Percentiles rank a stretch among this genome's conserved stretches.
Conservation (phyloP, 1,140 invertebrate species). For the Drosophila carrolli region DNA sequence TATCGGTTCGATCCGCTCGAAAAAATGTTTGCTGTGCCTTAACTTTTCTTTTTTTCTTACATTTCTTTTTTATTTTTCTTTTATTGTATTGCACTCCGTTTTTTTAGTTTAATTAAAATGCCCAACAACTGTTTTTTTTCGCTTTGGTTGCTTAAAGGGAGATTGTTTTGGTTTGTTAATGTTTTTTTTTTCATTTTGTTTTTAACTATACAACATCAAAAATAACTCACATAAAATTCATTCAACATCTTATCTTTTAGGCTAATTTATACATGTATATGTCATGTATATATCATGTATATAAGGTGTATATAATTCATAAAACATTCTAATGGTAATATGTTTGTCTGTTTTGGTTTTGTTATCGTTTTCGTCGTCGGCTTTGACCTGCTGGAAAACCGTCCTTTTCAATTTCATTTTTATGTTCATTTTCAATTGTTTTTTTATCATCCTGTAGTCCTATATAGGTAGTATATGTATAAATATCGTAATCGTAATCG, state of each 20-base stretch:
- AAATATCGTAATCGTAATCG: conserved; percentile 41
- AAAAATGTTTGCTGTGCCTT: conserved; percentile 41
- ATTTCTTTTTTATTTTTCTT: conserved; percentile 27
- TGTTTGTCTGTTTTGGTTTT: conserved; percentile 46
- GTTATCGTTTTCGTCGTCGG: conserved; percentile 9
- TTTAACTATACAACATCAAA: conserved; percentile 76
- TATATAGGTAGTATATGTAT: conserved; percentile 47
- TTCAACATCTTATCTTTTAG: conserved; percentile 70
- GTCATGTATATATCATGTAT: conserved; percentile 54
- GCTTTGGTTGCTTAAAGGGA: conserved; percentile 37
- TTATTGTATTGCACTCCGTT: conserved; percentile 70
- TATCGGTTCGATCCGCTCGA: conserved; percentile 31
- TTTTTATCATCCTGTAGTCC: conserved; percentile 33
- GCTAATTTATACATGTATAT: conserved; percentile 45
- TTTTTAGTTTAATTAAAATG: conserved; percentile 47
- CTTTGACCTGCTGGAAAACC: conserved; percentile 57
- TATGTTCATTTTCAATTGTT: conserved; percentile 40
- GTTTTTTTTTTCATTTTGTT: conserved; percentile 24
- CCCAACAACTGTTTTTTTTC: conserved; percentile 55
- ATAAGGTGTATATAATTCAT: conserved; percentile 80
- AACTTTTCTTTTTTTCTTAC: conserved; percentile 20
- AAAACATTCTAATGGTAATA: conserved; percentile 77
- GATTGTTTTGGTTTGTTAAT: conserved; percentile 47
- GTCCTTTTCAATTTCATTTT: conserved; percentile 22
- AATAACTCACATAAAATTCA: conserved; percentile 79